These are phyloP conservation scores for Lithosia quadra DNA, from an alignment of 2,888 invertebrate genomes.

Conservation along the genomic window DNA sequence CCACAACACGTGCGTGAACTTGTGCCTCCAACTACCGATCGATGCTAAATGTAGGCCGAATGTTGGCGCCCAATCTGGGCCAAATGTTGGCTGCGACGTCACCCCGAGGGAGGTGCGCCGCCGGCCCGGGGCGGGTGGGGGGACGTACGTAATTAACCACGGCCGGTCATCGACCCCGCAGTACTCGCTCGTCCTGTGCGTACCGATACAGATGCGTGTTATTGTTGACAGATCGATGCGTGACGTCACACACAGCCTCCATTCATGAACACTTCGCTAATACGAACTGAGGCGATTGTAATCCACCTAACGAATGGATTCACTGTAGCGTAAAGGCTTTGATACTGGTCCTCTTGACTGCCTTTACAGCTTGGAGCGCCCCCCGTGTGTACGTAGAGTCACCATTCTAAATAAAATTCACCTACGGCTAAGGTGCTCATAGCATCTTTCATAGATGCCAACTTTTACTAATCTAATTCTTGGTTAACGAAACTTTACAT, in stretches of 20 bases:
- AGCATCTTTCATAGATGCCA: neutral
- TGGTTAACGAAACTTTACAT: neutral
- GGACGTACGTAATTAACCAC: slow-evolving; percentile 75
- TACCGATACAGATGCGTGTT: slow-evolving; percentile 55
- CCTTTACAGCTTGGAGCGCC: neutral
- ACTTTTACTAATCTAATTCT: neutral
- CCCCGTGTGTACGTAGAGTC: neutral
- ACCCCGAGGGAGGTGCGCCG: slow-evolving; percentile 24
- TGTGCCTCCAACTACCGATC: slow-evolving; percentile 73
- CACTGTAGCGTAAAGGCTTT: neutral
- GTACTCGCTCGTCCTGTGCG: slow-evolving; percentile 52
- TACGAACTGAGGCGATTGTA: slow-evolving; percentile 15
- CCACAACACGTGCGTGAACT: slow-evolving; percentile 64
- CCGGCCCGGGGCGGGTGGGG: slow-evolving; percentile 41
- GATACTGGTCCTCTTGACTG: neutral
- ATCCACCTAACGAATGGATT: neutral
- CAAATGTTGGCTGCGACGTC: slow-evolving; percentile 27
- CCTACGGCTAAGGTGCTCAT: neutral
- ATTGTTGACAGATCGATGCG: slow-evolving; percentile 55
- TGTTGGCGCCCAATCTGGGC: slow-evolving; percentile 59
- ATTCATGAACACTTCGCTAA: slow-evolving; percentile 37
- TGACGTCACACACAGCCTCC: slow-evolving; percentile 46
- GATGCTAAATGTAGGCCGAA: slow-evolving; percentile 79
- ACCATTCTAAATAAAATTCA: neutral
- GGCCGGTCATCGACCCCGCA: slow-evolving; percentile 77